A percentile compares a stretch with the other conserved stretches of the same genome.
Conservation (phyloP, 2,888 invertebrate genomes). For the Sinopyrophorus schimmeli region DNA sequence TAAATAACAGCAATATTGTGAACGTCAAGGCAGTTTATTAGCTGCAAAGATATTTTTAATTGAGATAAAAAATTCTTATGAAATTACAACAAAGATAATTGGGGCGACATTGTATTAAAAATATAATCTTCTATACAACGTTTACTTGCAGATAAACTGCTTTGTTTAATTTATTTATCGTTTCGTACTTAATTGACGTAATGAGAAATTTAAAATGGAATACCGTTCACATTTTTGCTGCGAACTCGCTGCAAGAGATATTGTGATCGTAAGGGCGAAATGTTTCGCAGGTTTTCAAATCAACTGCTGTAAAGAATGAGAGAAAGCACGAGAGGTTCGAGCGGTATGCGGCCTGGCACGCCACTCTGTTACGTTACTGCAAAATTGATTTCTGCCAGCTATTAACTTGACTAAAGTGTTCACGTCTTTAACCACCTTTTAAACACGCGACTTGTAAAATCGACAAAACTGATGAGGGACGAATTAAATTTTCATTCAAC, state of each 20-base stretch:
- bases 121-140: too few species aligned
- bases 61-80: too few species aligned
- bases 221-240: too few species aligned
- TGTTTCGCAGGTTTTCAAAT: slow-evolving; percentile 29
- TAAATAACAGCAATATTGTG: too few species aligned
- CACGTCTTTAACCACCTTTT: slow-evolving; percentile 46
- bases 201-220: too few species aligned
- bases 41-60: too few species aligned
- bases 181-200: too few species aligned
- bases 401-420: slow-evolving; percentile 51
- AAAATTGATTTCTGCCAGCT: slow-evolving; percentile 51
- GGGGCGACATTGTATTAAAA: too few species aligned
- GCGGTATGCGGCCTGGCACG: slow-evolving; percentile 45
- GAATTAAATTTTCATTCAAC: slow-evolving; percentile 42
- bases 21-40: too few species aligned
- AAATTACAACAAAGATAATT: too few species aligned
- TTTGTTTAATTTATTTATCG: too few species aligned
- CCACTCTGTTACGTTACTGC: slow-evolving; percentile 44
- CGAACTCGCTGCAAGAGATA: slow-evolving; percentile 16
- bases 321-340: slow-evolving; percentile 33
- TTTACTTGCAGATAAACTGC: too few species aligned
- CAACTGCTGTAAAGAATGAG: slow-evolving; percentile 32
- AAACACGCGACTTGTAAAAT: slow-evolving; percentile 43
- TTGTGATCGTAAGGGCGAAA: slow-evolving; percentile 17
- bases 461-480: slow-evolving; percentile 37